Evolutionary conservation across 2,113 vertebrate genomes (phyloP), one percentile per base, ranked within the genome.

Genomic region (Urocolius indicus): DNA sequence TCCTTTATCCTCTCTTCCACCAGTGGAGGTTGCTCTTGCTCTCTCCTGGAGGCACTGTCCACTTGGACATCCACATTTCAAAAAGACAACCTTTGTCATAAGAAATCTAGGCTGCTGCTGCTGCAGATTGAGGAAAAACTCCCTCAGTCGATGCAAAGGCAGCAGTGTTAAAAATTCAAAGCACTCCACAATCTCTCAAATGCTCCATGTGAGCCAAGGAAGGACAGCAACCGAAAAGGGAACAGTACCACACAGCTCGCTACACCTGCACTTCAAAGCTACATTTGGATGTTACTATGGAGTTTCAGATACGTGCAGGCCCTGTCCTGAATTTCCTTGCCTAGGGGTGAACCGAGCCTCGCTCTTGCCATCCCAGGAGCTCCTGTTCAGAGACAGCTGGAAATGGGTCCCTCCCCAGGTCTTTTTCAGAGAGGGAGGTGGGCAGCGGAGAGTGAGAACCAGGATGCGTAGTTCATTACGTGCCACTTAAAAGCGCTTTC

Each of bases 401-500:
- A 71, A 92, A 63, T 2, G 43, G 36, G 38, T 43, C 15, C 27
- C 38, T 49, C 20, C 55, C 26, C 77, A 75, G 46, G 38, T 49
- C n/a, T 51, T 27, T 85, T 78, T 34, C 41, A 59, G 67, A 69
- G 67, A 19, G 7, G 73, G 72, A 78, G 52, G 84, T 48, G 72
- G 72, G 73, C 68, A 89, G 83, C 5, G 0, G 69, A 34, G 46
- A 95, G 86, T 20, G 49, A 41, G 63, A 68, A 51, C 16, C 72
- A 63, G 71, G 63, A 45, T 0, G 1, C 2, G 0, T 17, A 78
- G 76, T 55, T 94, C 75, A 74, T 84, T 49, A 66, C 49, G 82
- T 34, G 77, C 75, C 55, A 84, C 38, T 82, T 87, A 85, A 78
- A 92, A 87, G 90, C 26, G 1, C 13, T 93, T 95, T 72, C 87